Evolutionary conservation across 1,140 invertebrate genomes (phyloP).

Genomic region (Atta texana): DNA sequence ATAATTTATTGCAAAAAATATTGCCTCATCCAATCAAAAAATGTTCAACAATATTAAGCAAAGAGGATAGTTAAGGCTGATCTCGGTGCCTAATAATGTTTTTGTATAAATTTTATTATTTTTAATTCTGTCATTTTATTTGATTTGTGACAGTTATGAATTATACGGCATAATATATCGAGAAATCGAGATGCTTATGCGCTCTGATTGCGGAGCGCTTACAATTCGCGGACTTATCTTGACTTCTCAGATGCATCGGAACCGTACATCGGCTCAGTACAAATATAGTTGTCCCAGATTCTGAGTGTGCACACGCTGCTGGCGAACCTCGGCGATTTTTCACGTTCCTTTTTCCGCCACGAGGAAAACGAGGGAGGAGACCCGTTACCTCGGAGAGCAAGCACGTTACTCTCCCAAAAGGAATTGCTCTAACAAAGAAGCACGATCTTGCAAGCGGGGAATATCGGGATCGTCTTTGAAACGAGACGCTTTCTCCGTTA

Average conservation of each 20-base stretch:
- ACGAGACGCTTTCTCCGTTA: slow-evolving; percentile 54
- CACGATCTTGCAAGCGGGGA: slow-evolving; percentile 2
- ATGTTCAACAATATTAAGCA: no score
- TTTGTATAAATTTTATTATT: no score
- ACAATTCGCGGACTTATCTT: slow-evolving; percentile 58
- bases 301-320: slow-evolving; percentile 21
- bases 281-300: slow-evolving; percentile 77
- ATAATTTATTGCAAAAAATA: no score
- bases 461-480: slow-evolving; percentile 54
- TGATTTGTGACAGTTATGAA: not conserved
- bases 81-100: no score
- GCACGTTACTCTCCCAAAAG: slow-evolving; percentile 54
- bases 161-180: not conserved
- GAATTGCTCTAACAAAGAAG: slow-evolving; percentile 53
- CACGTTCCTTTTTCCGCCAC: slow-evolving; percentile 56
- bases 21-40: no score
- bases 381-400: slow-evolving; percentile 30
- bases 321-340: slow-evolving; percentile 59
- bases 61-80: no score
- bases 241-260: slow-evolving; percentile 38
- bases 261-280: slow-evolving; percentile 34
- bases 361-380: slow-evolving; percentile 31
- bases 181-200: not conserved
- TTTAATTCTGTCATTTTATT: not conserved
- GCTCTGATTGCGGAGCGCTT: not conserved